Evolutionary conservation across 2,113 vertebrate species (phyloP).

Genomic region (Pollimyrus isidori): DNA sequence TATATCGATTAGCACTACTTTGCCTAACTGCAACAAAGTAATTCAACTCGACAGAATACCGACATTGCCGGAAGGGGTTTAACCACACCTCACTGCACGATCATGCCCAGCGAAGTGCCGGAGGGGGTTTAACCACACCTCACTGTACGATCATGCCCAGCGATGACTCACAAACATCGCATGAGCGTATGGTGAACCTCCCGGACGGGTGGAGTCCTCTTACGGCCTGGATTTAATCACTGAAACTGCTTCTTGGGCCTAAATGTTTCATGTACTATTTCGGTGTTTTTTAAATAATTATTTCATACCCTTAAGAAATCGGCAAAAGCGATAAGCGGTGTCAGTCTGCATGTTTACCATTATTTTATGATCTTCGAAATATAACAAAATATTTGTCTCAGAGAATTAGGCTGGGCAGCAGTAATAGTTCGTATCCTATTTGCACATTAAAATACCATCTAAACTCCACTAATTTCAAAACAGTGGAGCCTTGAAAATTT

Average conservation of each 20-base stretch:
- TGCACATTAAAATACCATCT: background rate
- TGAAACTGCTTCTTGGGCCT: background rate
- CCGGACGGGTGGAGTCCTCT: constrained; percentile 6
- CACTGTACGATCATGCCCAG: background rate
- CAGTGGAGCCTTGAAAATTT: background rate
- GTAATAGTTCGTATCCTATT: background rate
- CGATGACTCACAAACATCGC: constrained; percentile 9
- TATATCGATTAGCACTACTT: too few relatives aligned
- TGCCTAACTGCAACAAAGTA: too few relatives aligned
- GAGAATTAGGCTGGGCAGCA: background rate
- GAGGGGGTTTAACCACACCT: background rate
- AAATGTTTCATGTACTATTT: background rate
- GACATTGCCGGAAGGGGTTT: background rate
- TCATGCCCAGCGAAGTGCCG: too few relatives aligned
- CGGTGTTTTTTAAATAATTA: background rate
- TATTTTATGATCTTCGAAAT: background rate
- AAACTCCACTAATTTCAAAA: background rate
- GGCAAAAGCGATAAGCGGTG: too few relatives aligned
- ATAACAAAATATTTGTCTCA: background rate
- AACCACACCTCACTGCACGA: too few relatives aligned
- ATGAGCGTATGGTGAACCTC: background rate
- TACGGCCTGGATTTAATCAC: background rate
- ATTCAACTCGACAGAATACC: too few relatives aligned
- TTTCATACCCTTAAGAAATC: background rate
- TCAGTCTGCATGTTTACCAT: background rate